phyloP scores from a whole-genome alignment of 2,797 vertebrate species.

The Scolopax rusticola region DNA sequence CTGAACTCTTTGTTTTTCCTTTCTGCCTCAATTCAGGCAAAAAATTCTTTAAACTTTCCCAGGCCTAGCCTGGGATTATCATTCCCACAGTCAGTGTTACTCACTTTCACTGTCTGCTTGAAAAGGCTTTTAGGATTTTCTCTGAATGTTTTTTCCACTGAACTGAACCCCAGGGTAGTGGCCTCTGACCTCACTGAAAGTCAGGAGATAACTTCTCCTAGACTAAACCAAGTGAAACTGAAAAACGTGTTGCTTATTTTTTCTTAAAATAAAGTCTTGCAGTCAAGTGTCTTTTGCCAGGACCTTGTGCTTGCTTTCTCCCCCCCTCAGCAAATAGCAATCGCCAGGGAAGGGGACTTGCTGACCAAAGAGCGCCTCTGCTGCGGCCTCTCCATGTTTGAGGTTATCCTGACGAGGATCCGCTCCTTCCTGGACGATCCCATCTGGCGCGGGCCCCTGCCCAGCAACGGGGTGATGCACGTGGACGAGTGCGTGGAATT shows the following conservation, averaged over 20 bases:
- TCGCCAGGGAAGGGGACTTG: slow-evolving; percentile 94
- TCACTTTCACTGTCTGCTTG: neutral
- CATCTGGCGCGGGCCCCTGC: slow-evolving; percentile 96
- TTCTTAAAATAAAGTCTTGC: neutral
- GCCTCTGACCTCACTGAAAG: neutral
- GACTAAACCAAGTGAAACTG: neutral
- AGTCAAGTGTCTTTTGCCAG: neutral
- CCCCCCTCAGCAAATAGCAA: slow-evolving; percentile 93
- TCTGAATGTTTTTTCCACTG: neutral
- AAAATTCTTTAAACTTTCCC: neutral
- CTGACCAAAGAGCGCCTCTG: slow-evolving; percentile 98
- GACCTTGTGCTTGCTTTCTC: neutral
- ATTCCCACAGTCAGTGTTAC: neutral
- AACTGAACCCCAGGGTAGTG: neutral
- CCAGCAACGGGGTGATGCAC: slow-evolving; percentile 98
- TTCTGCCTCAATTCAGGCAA: neutral
- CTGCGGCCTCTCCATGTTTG: slow-evolving; percentile 99
- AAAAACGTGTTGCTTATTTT: neutral
- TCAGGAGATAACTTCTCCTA: neutral
- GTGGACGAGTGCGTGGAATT: slow-evolving; percentile 99
- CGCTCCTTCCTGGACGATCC: slow-evolving; percentile 93
- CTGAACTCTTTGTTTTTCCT: neutral
- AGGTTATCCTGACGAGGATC: slow-evolving; percentile 94
- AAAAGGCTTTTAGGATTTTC: neutral
- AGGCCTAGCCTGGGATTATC: neutral